These are phyloP conservation scores for Menidia menidia DNA, from an alignment of 2,797 vertebrate genomes.

Conservation along the genomic window DNA sequence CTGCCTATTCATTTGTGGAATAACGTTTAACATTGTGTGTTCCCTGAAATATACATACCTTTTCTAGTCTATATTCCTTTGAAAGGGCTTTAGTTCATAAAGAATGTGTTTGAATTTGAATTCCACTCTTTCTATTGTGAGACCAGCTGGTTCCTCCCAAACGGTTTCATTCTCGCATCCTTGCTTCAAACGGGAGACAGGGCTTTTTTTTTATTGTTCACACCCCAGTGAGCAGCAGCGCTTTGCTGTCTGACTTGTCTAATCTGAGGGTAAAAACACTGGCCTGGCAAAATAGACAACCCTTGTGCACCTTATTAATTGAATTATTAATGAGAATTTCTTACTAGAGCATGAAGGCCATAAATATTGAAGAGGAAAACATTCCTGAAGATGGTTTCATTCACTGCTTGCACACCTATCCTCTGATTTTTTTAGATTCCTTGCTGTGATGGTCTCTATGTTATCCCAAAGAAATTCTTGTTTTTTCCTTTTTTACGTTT, in stretches of 20 bases:
- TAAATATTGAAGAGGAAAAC: constrained; percentile 48
- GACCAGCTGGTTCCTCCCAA: not conserved
- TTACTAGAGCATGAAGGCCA: constrained; percentile 24
- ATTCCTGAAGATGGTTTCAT: not conserved
- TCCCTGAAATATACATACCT: too few species aligned
- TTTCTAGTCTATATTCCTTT: not conserved
- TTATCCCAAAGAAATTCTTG: not conserved
- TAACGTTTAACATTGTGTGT: too few species aligned
- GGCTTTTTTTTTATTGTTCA: constrained; percentile 35
- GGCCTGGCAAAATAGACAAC: constrained; percentile 25
- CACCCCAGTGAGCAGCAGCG: constrained; percentile 24
- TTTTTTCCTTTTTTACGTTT: not conserved
- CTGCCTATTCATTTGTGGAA: too few species aligned
- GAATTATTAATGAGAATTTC: constrained; percentile 32
- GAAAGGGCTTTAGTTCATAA: too few species aligned
- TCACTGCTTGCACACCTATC: not conserved
- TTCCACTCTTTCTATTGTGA: not conserved
- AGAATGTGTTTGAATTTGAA: not conserved
- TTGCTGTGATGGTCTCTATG: too few species aligned
- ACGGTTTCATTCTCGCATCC: constrained; percentile 6
- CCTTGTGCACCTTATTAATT: constrained; percentile 17
- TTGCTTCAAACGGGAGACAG: constrained; percentile 13
- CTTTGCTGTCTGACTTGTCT: constrained; percentile 26
- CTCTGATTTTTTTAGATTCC: not conserved
- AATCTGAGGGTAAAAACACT: constrained; percentile 30